Evolutionary conservation across 1,140 invertebrate species (phyloP), one percentile per base, ranked within the genome.

Genomic region (Tetranychus cinnabarinus): DNA sequence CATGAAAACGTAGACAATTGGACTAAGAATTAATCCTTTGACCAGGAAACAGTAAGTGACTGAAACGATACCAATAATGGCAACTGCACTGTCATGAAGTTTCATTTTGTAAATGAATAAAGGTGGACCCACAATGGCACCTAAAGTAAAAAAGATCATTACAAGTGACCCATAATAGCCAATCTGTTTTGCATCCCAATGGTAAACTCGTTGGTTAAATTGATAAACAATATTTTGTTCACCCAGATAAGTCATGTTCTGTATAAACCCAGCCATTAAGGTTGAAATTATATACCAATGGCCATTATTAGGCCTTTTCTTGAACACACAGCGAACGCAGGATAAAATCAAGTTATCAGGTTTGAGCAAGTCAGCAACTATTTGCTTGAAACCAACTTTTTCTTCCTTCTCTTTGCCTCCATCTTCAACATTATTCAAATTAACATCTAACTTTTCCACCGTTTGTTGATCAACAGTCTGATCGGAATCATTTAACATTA

Each of bases 141-240:
- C 3, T 3, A 36, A 13, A 3, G 58, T 33, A n/a, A 48, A 34
- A 2, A 63, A 3, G n/a, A 23, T 33, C 1, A 56, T 37, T 3
- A 54, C 5, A 5, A 59, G 12, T n/a, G 46, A 61, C 1, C 34
- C 12, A 34, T 56, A 63, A 39, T 37, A 64, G 35, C 56, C 62
- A 7, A 23, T 23, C 23, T 13, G 13, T 50, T 33, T 3, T 31
- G 59, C 12, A 58, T 56, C 36, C 62, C 62, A 63, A 37, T 35
- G 10, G 39, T 50, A 63, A 12, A 63, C 58, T 52, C 54, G 56
- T 48, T 63, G 59, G n/a, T 45, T 33, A 58, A 60, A 63, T 48
- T 61, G 62, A 50, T 50, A 63, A 5, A 62, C 12, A 10, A 63
- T 39, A 6, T 47, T 35, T 2, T 36, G 1, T 36, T 64, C n/a